These are phyloP conservation scores for Hemibagrus guttatus DNA, from an alignment of 2,797 vertebrate genomes.

Conservation along the genomic window DNA sequence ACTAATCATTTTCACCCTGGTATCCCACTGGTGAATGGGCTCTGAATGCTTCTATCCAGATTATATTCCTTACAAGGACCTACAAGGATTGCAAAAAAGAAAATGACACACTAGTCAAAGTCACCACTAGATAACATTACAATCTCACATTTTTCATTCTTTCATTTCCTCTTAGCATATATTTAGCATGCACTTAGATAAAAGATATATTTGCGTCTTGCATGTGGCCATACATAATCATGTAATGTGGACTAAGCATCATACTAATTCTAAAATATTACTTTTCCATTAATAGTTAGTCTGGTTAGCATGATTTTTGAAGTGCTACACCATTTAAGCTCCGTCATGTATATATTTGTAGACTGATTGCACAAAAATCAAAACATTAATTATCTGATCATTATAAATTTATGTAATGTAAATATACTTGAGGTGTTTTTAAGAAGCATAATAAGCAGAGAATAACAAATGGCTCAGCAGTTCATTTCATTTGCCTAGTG, in stretches of 20 bases:
- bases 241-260: not conserved
- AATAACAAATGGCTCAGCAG: not conserved
- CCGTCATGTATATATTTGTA: not conserved
- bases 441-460: not conserved
- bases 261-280: not conserved
- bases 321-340: not conserved
- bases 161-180: too few relatives aligned
- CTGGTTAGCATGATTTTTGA: not conserved
- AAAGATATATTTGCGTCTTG: not conserved
- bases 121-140: not conserved
- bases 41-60: not conserved
- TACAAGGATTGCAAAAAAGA: too few relatives aligned
- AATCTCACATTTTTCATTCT: too few relatives aligned
- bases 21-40: not conserved
- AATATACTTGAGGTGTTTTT: not conserved
- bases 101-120: constrained; percentile 1
- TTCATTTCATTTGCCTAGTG: not conserved
- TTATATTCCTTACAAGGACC: not conserved
- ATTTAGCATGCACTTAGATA: too few relatives aligned
- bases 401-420: too few relatives aligned
- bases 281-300: not conserved
- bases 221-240: not conserved
- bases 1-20: not conserved
- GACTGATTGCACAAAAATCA: not conserved
- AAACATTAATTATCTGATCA: too few relatives aligned